phyloP scores from a whole-genome alignment of 2,797 vertebrate genomes.

The Acestrorhynchus altus region DNA sequence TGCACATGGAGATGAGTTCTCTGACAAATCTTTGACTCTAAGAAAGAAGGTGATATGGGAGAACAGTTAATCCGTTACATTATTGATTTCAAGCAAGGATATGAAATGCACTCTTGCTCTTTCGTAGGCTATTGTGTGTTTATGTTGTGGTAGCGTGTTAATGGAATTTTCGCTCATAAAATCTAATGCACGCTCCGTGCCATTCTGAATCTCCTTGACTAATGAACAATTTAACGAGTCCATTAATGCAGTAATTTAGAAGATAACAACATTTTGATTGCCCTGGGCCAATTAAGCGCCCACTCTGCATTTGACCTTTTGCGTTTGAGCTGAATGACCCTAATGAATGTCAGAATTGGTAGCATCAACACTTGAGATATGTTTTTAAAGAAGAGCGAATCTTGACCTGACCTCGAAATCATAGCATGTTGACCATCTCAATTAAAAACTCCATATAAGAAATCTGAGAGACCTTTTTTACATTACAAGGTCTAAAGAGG shows the following conservation, averaged over 20 bases:
- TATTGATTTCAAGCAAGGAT: conserved; percentile 1
- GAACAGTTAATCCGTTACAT: neutral
- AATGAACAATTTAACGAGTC: conserved; percentile 81
- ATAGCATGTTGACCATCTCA: neutral
- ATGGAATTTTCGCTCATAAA: conserved; percentile 65
- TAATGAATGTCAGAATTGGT: conserved; percentile 77
- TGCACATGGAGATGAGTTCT: neutral
- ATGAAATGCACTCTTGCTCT: conserved; percentile 12
- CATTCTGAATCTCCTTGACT: conserved; percentile 78
- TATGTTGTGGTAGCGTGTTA: conserved; percentile 58
- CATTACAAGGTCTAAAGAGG: conserved; percentile 1
- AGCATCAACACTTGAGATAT: conserved; percentile 67
- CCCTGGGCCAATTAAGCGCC: conserved; percentile 81
- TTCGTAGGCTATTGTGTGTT: conserved; percentile 61
- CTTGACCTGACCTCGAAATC: conserved; percentile 13
- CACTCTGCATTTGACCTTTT: conserved; percentile 80
- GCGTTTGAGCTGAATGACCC: conserved; percentile 72
- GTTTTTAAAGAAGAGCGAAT: conserved; percentile 56
- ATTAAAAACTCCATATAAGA: neutral
- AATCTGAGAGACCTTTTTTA: neutral
- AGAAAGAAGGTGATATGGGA: conserved; percentile 4
- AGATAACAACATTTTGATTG: conserved; percentile 82
- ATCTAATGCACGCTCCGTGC: conserved; percentile 76
- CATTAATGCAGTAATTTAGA: conserved; percentile 81
- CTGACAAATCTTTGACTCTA: neutral